These are phyloP conservation scores for Zaprionus tsacasi DNA, from an alignment of 1,140 invertebrate species.

Conservation along the genomic window DNA sequence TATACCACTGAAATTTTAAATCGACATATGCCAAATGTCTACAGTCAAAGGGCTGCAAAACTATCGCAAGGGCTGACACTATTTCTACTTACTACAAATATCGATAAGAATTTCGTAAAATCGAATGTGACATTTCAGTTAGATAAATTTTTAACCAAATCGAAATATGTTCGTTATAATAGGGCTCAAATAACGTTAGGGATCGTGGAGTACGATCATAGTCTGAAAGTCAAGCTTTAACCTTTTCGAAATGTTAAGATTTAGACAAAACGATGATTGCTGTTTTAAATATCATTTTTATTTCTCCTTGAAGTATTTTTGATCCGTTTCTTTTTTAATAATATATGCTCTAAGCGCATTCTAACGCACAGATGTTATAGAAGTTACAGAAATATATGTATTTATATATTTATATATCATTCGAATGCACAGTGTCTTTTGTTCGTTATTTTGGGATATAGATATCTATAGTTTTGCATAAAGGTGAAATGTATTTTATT, in stretches of 20 bases:
- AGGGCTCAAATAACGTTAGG: background rate
- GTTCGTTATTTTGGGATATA: conserved; percentile 38
- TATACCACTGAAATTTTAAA: conserved; percentile 20
- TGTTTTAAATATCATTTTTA: conserved; percentile 73
- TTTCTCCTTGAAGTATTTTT: conserved; percentile 77
- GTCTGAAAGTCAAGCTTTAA: background rate
- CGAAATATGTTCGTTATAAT: background rate
- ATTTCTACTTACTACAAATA: background rate
- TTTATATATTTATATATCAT: conserved; percentile 49
- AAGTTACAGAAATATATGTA: conserved; percentile 78
- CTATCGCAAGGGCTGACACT: conserved; percentile 10
- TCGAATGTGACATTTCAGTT: conserved; percentile 4
- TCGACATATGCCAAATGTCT: conserved; percentile 4
- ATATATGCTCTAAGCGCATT: conserved; percentile 70
- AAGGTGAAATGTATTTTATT: conserved; percentile 35
- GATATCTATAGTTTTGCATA: conserved; percentile 35
- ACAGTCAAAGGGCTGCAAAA: conserved; percentile 1
- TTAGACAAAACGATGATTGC: conserved; percentile 12
- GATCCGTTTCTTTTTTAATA: conserved; percentile 71
- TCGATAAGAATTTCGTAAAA: conserved; percentile 9
- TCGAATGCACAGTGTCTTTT: conserved; percentile 47
- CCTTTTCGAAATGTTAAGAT: background rate
- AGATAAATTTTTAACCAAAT: background rate
- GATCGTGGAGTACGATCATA: background rate
- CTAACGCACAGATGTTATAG: conserved; percentile 70